Percentiles rank a stretch among this genome's conserved stretches.
phyloP scores from a whole-genome alignment of 2,888 invertebrate genomes.

The Scrobipalpa atriplicella region DNA sequence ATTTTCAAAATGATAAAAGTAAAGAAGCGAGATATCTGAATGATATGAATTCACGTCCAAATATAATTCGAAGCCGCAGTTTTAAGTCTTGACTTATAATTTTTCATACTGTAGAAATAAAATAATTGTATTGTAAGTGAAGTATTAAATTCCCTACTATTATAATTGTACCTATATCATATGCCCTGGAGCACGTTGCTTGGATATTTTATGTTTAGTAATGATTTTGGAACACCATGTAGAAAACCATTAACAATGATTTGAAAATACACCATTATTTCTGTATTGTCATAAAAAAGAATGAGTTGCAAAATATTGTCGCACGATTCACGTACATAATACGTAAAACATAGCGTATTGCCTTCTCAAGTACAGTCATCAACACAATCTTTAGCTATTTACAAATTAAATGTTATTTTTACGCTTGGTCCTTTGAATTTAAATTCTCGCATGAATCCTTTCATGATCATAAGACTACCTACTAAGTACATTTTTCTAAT shows the following conservation, averaged over 20 bases:
- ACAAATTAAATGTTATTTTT: background rate
- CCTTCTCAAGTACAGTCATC: background rate
- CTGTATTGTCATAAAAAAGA: slow-evolving; percentile 10
- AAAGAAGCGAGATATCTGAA: too few relatives aligned
- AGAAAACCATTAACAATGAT: background rate
- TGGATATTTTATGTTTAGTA: too few relatives aligned
- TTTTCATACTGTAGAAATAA: too few relatives aligned
- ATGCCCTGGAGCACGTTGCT: too few relatives aligned
- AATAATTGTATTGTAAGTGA: too few relatives aligned
- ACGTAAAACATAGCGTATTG: background rate
- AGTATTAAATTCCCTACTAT: too few relatives aligned
- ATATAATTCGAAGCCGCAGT: too few relatives aligned
- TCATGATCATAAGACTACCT: background rate
- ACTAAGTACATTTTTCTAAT: too few relatives aligned
- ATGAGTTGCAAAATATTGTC: slow-evolving; percentile 7
- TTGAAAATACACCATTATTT: background rate
- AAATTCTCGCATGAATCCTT: background rate
- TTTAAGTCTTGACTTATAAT: too few relatives aligned
- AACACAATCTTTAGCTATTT: background rate
- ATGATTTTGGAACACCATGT: background rate
- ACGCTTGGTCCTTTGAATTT: background rate
- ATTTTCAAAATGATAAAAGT: too few relatives aligned
- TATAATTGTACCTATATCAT: too few relatives aligned
- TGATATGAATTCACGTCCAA: too few relatives aligned
- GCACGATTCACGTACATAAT: background rate